Conservation (phyloP, 2,113 vertebrate genomes). For the Poeciliopsis retropinna region DNA sequence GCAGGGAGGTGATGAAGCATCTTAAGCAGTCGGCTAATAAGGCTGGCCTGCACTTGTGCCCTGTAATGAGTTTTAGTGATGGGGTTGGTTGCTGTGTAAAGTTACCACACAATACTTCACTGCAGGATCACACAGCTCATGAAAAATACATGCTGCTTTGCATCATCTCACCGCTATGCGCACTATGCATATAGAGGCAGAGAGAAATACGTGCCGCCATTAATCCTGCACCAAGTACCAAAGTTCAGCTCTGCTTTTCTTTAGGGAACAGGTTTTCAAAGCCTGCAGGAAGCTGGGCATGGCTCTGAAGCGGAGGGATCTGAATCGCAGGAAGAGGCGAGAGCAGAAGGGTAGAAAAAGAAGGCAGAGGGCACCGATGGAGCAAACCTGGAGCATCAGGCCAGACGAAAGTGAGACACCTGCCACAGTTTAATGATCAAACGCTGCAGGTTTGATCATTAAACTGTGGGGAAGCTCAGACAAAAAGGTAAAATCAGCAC, state of each 20-base stretch:
- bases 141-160: constrained; percentile 26
- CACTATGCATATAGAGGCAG: neutral
- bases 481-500: no score
- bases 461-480: neutral
- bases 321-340: constrained; percentile 19
- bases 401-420: constrained; percentile 51
- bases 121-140: neutral
- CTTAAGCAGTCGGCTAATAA: neutral
- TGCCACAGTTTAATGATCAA: constrained; percentile 60
- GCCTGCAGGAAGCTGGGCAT: constrained; percentile 35
- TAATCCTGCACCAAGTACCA: constrained; percentile 25
- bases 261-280: constrained; percentile 34
- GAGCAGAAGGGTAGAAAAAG: neutral
- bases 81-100: neutral
- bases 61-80: constrained; percentile 1
- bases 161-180: neutral
- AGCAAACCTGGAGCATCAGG: constrained; percentile 11
- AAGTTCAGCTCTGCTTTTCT: constrained; percentile 47
- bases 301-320: constrained; percentile 33
- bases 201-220: constrained; percentile 2
- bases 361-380: neutral
- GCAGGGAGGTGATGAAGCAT: neutral
- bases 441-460: constrained; percentile 42
- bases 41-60: neutral
- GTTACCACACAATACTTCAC: neutral